Base-by-base conservation (phyloP, 2,797 vertebrate genomes). In the Poecilia velifera region DNA sequence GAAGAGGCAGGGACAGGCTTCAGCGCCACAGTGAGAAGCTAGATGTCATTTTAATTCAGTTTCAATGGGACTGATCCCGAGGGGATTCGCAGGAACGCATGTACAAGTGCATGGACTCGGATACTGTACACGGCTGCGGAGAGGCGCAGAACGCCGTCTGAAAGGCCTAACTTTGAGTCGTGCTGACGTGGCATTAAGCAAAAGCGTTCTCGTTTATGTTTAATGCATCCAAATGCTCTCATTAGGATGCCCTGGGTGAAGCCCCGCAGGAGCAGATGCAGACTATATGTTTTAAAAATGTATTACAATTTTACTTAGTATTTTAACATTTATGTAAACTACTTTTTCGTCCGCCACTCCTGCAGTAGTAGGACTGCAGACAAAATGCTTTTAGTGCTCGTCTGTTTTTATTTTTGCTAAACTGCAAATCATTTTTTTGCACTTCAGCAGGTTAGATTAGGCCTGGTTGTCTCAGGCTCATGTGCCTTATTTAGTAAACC, bases 1-100 rank as follows among this genome's bases (percentile, higher is more conserved):
- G 86, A 77, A 82, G 82, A 80, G 88, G 81, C 82, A 85, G 78
- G 77, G 80, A 83, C 82, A 77, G 84, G 83, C 84, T 51, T 89
- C 84, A 62, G 79, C 68, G 76, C 80, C 78, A 82, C 84, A 81
- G 84, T 79, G 77, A 88, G 86, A 87, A 73, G 71, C 81, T 81
- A 74, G 76, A 85, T 87, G 89, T 91, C 85, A 82, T 86, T 89
- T 87, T 89, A 82, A 87, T 89, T 91, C 76, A 81, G 45, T 86
- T 79, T 79, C 84, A 92, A 87, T 85, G 82, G 84, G 83, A 82
- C 79, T 83, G 88, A 88, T 90, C 79, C 82, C 59, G 47, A 83
- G 81, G 86, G 84, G 71, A 79, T 84, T 77, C 71, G 28, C 79
- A 78, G 66, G 62, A 81, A 80, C 75, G 68, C 68, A 28, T 49